Base-by-base conservation (phyloP, 1,140 invertebrate species). In the Luehdorfia chinensis region DNA sequence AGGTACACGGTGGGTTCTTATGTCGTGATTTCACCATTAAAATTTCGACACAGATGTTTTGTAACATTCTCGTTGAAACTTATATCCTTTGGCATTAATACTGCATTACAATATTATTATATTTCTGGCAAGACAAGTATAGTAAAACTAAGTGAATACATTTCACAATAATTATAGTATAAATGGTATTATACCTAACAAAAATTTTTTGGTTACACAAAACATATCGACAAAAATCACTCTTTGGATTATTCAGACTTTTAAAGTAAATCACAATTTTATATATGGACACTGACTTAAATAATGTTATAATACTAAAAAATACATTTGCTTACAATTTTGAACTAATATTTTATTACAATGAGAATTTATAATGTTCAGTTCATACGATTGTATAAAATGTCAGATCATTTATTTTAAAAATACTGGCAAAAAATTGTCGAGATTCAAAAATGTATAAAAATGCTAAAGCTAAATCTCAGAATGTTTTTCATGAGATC, bases 181-280 rank as follows among this genome's bases (percentile, higher is more conserved):
- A 61, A 56, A 51, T 49, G 53, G 34, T 52, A 47, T 44, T 51
- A 49, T 25, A 49, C 27, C 41, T 45, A 37, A 47, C 14, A 50
- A 58, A 19, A 32, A 43, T 21, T 32, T 48, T 46, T 48, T 49
- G 19, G 39, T 55, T 37, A 58, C n/a, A n/a, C n/a, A 28, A 64
- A 59, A 47, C 55, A 47, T 59, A 60, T 65, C 55, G 50, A 60
- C 50, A 64, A 58, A n/a, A 65, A 58, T 59, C 47, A 73, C 53
- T 81, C 80, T 84, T 84, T 84, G 80, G 80, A 79, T 69, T 57
- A 59, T 51, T 84, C 80, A 81, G 79, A 79, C 79, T 84, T 34
- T 81, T 57, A 60, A 64, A 69, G 47, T 65, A 72, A 75, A 77
- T 73, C 54, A 74, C 61, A 69, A 68, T 58, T 55, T 59, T 45